Evolutionary conservation across 64 coral and sea anemone species (phyloP), one percentile per base, ranked within the genome.

Genomic region (Montipora sp.): DNA sequence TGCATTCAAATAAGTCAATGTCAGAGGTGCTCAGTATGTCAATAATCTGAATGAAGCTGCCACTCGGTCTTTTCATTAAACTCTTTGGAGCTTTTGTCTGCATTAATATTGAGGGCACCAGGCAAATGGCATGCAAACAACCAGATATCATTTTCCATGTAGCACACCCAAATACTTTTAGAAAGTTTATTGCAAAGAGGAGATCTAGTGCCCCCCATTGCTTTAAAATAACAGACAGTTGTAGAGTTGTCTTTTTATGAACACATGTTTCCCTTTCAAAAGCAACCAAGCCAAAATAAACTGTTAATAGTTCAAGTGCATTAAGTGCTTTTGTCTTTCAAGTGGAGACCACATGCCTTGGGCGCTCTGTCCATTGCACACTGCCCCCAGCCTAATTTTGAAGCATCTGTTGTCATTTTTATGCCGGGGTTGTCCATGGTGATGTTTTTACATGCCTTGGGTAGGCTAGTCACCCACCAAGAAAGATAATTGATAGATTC

Each of bases 401-500:
- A 83, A 1, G 92, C 92, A 87, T 88, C 92, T 81, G 78, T 83
- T 51, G 44, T 16, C 44, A 91, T 83, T 73, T 80, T 49, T 82
- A 83, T 84, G 36, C 3, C 23, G 43, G 80, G 65, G 77, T 83
- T 94, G 51, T 43, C 18, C 21, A 21, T 67, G 81, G 59, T 53
- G n/a, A 94, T 89, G 23, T 80, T 82, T 49, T 72, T 89, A 53
- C 67, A 89, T 45, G 84, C 77, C 23, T 14, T 83, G 50, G 84
- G 43, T 66, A 89, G 53, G 73, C 15, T 94, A 61, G 61, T 80
- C 55, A 94, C 63, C 86, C 92, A 94, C 92, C 85, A 89, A 16
- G 73, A 5, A 87, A 94, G 71, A 8, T 83, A 86, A 60, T 14
- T 20, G 55, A 75, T 57, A 80, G 87, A 89, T 94, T 81, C 78